Evolutionary conservation across 2,113 vertebrate species (phyloP).

Genomic region (Desmodus rotundus): DNA sequence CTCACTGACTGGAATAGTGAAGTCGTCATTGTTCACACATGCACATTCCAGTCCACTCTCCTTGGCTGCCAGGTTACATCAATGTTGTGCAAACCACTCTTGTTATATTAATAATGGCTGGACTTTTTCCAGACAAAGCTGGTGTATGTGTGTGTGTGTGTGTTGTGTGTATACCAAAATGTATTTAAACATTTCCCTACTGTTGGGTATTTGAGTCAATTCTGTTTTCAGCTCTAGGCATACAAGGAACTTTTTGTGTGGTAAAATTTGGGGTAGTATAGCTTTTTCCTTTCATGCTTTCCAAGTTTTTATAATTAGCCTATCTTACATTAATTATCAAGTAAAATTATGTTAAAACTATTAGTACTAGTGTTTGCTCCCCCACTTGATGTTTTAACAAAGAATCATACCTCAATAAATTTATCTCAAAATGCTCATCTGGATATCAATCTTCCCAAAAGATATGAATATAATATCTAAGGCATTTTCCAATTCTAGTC

Average conservation of each 20-base stretch:
- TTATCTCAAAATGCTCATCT: neutral
- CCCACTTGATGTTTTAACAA: neutral
- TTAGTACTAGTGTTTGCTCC: neutral
- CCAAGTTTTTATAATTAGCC: neutral
- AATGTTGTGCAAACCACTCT: too few species aligned
- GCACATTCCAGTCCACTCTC: too few species aligned
- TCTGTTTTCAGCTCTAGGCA: neutral
- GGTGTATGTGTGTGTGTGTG: too few species aligned
- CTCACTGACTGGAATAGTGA: too few species aligned
- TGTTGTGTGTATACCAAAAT: neutral
- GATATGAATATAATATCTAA: neutral
- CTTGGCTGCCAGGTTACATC: too few species aligned
- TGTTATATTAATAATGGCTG: too few species aligned
- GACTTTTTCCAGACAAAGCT: too few species aligned
- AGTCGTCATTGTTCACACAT: too few species aligned
- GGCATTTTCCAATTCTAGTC: neutral
- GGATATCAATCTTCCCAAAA: neutral
- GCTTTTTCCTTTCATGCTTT: neutral
- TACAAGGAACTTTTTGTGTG: neutral
- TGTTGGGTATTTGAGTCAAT: neutral
- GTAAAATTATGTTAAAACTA: neutral
- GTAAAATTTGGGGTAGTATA: neutral
- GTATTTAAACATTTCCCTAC: neutral
- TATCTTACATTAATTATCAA: slow-evolving; percentile 7
- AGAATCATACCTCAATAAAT: neutral